Base-by-base conservation (phyloP, 2,113 vertebrate genomes). In the Alethe castanea region DNA sequence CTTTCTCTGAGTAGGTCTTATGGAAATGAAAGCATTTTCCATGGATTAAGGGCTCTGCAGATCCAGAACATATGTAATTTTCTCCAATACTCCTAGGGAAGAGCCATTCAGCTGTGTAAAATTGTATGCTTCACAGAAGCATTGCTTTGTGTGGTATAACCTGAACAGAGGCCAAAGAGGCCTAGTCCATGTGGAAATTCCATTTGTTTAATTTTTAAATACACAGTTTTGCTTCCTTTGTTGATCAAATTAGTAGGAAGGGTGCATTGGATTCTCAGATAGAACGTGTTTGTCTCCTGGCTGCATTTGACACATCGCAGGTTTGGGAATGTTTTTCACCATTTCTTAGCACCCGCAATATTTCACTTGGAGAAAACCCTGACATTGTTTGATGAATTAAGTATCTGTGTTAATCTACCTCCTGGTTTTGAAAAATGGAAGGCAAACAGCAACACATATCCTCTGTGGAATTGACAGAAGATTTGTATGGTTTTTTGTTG, bases 351-450 rank as follows among this genome's bases (percentile, higher is more conserved):
- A 83, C 56, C 29, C 3, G 1, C 76, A 73, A 73, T 92, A 79
- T 81, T 82, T 95, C 79, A 52, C 56, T 45, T 1, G 4, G 56
- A 54, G 86, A 91, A 77, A 77, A 14, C 6, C 0, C 20, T 91
- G 83, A 81, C 61, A n/a, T 81, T 91, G 59, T 88, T 92, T 86
- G 81, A 94, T 95, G 74, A 76, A 61, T 96, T 92, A 97, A 96
- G 66, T 79, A 64, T 74, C 65, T 81, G 44, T 78, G 81, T 90
- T 95, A 91, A 93, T 94, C 83, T 69, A 61, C 80, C 74, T 86
- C 86, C 57, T 72, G 90, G 89, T 91, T 82, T 74, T 93, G 94
- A 96, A 84, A 92, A 95, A 92, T 80, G 50, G 59, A 48, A 70
- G 36, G 48, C 72, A 91, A 91, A 88, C 26, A 69, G 48, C 54